Base-by-base conservation (phyloP, 1,140 invertebrate genomes). In the Drosophila nebulosa region DNA sequence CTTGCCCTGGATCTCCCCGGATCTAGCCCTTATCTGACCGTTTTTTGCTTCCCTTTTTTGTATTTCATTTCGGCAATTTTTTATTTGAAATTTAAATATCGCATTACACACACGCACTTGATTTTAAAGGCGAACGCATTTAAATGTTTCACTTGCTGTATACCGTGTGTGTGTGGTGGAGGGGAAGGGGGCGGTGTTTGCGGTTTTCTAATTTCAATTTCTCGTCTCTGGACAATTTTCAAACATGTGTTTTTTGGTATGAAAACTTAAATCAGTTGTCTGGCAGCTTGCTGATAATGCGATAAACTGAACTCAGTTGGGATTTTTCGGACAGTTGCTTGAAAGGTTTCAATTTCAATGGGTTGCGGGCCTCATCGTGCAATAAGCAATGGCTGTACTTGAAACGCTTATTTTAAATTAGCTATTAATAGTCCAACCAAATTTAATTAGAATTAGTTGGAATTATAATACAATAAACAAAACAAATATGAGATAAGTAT, bases 61-160 rank as follows among this genome's bases (percentile, higher is more conserved):
- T n/a, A n/a, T n/a, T n/a, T n/a, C n/a, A n/a, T 67, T 71, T 51
- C 56, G 57, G 10, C 18, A 27, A 32, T 39, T 46, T 46, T 46
- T 46, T 46, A 46, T 46, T 46, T 9, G 12, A 88, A 86, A 88
- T 86, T 86, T 83, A 83, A 88, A 86, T 86, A 86, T 86, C 83
- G 83, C 83, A 86, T 86, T 86, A 86, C 83, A 78, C 32, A 78
- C 83, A 86, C 78, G 52, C 83, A 88, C 83, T 86, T 86, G 83
- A 83, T 75, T 86, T 88, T 76, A 76, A 69, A 88, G 78, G 66
- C 64, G 51, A 39, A 12, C 66, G 46, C 62, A 86, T 88, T 88
- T 26, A 88, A 86, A 81, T 83, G 78, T 73, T 86, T 86, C 80
- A 85, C 80, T 85, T 86, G 78, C 68, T 65, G 10, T 55, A 18